Conservation (phyloP, 2,113 vertebrate genomes). For the Poeciliopsis turrubarensis region DNA sequence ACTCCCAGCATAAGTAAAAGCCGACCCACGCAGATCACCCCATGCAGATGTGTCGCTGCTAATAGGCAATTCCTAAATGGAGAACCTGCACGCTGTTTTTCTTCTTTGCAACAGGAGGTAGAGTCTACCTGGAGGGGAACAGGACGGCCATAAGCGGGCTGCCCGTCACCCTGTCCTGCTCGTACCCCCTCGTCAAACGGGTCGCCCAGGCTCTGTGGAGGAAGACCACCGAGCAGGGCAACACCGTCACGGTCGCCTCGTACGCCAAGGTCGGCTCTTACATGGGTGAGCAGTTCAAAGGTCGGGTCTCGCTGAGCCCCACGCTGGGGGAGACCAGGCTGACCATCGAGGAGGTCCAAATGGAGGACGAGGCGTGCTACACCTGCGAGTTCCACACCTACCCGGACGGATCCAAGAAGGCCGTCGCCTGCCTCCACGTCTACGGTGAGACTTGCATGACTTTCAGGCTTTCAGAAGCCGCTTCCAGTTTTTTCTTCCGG, state of each 20-base stretch:
- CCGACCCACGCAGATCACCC: constrained; percentile 8
- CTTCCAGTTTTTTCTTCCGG: neutral
- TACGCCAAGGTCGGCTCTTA: constrained; percentile 20
- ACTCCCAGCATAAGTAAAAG: constrained; percentile 10
- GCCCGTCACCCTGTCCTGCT: constrained; percentile 65
- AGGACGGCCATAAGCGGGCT: constrained; percentile 66
- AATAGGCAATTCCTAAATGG: too few species aligned
- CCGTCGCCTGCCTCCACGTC: constrained; percentile 72
- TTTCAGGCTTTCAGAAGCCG: neutral
- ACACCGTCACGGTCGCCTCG: constrained; percentile 66
- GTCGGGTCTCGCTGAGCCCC: constrained; percentile 57
- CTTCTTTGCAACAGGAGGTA: constrained; percentile 49
- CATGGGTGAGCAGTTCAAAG: constrained; percentile 38
- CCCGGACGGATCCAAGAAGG: constrained; percentile 68
- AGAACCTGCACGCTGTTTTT: neutral
- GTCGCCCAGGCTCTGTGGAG: constrained; percentile 80
- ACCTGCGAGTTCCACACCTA: constrained; percentile 80
- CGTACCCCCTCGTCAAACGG: constrained; percentile 59
- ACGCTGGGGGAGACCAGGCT: constrained; percentile 65
- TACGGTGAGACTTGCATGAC: constrained; percentile 63
- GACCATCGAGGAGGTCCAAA: constrained; percentile 57
- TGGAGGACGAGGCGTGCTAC: constrained; percentile 82
- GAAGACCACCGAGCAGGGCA: constrained; percentile 74
- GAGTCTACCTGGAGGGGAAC: constrained; percentile 65
- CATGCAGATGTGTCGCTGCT: too few species aligned